Conservation (phyloP, 2,888 invertebrate genomes). For the Dasysyrphus tricinctus region DNA sequence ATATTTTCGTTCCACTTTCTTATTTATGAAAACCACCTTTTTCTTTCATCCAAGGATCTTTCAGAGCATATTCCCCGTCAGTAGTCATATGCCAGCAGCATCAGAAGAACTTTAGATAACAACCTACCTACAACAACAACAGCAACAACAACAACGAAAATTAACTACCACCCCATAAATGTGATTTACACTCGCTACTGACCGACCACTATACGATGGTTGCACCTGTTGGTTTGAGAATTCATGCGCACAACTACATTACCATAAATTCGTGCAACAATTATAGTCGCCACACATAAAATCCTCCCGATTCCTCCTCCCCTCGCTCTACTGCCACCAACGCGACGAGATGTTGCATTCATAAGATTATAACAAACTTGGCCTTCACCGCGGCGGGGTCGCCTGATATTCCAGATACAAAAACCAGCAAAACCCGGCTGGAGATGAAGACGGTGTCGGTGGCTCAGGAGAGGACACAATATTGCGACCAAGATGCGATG, state of each 20-base stretch:
- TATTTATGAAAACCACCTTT: neutral
- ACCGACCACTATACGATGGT: neutral
- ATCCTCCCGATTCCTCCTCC: neutral
- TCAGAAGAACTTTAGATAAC: neutral
- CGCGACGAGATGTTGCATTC: neutral
- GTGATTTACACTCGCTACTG: conserved; percentile 66
- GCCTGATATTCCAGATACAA: conserved; percentile 9
- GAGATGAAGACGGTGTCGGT: neutral
- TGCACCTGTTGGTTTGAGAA: conserved; percentile 62
- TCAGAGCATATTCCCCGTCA: no score
- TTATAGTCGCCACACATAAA: conserved; percentile 58
- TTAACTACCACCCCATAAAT: conserved; percentile 57
- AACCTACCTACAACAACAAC: neutral
- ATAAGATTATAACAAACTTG: conserved; percentile 20
- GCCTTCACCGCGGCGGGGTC: conserved; percentile 1
- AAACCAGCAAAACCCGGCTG: neutral
- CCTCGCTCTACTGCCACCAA: neutral
- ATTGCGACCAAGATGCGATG: neutral
- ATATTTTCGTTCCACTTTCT: conserved; percentile 1
- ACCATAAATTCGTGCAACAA: conserved; percentile 72
- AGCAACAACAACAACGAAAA: conserved; percentile 25
- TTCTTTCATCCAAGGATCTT: neutral
- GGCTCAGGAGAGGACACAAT: neutral
- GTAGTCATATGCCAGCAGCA: neutral
- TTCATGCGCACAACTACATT: conserved; percentile 60